These are phyloP conservation scores for Tamandua tetradactyla DNA, from an alignment of 2,797 vertebrate species.

Conservation along the genomic window DNA sequence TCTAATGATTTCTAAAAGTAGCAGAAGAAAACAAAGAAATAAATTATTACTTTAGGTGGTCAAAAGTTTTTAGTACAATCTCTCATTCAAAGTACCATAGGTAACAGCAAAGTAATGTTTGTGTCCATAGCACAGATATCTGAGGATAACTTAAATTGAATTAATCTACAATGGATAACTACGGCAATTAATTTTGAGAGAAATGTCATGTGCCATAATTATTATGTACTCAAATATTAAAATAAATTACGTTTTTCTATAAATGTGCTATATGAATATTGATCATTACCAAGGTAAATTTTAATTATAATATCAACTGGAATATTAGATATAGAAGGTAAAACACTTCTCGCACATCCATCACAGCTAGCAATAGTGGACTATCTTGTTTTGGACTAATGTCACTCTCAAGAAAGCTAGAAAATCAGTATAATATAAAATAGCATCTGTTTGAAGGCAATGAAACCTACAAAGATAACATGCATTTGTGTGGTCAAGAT, in stretches of 20 bases:
- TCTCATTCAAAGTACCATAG: background rate
- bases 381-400: background rate
- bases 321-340: background rate
- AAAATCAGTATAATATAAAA: background rate
- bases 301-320: conserved; percentile 3
- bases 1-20: background rate
- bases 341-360: background rate
- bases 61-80: background rate
- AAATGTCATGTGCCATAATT: conserved; percentile 15
- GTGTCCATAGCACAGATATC: conserved; percentile 10
- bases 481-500: background rate
- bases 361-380: background rate
- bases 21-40: background rate
- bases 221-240: background rate
- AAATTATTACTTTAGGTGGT: background rate
- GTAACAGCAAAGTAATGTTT: conserved; percentile 24
- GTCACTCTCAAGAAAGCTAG: background rate
- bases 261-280: background rate
- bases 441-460: background rate
- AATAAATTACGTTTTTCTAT: background rate
- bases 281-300: conserved; percentile 8
- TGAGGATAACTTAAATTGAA: background rate
- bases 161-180: conserved; percentile 24
- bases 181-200: conserved; percentile 27
- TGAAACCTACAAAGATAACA: background rate